Evolutionary conservation across 2,888 invertebrate genomes (phyloP).

Genomic region (Acleris emargana): DNA sequence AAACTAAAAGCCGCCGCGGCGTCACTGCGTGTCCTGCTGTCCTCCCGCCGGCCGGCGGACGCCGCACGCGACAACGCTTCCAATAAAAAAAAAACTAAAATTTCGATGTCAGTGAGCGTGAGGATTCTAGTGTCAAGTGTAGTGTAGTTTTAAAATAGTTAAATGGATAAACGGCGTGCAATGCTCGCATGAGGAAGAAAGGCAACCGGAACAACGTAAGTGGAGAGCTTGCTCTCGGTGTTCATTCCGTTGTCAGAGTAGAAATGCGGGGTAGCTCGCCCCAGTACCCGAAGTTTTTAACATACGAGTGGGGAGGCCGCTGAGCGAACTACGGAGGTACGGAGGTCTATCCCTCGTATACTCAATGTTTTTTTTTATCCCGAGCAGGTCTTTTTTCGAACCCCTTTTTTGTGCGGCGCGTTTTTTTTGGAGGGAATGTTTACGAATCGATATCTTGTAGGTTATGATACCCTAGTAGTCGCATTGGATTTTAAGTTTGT

Average conservation of each 20-base stretch:
- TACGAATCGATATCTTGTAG: slow-evolving; percentile 69
- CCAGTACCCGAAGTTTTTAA: slow-evolving; percentile 66
- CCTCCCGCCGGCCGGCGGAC: slow-evolving; percentile 87
- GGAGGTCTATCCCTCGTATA: slow-evolving; percentile 79
- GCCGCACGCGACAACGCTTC: slow-evolving; percentile 84
- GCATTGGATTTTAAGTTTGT: slow-evolving; percentile 41
- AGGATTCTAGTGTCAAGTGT: slow-evolving; percentile 76
- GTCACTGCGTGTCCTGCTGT: slow-evolving; percentile 76
- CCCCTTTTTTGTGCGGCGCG: slow-evolving; percentile 73
- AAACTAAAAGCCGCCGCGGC: slow-evolving; percentile 78
- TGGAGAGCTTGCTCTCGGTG: slow-evolving; percentile 68
- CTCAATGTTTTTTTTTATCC: slow-evolving; percentile 65
- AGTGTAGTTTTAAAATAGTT: slow-evolving; percentile 80
- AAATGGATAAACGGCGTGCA: slow-evolving; percentile 80
- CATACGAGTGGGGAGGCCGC: slow-evolving; percentile 71
- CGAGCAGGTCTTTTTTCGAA: slow-evolving; percentile 71
- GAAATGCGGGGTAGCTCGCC: slow-evolving; percentile 76
- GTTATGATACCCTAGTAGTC: slow-evolving; percentile 67
- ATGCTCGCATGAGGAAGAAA: slow-evolving; percentile 85
- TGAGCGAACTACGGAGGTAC: slow-evolving; percentile 77
- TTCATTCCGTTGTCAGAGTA: slow-evolving; percentile 69
- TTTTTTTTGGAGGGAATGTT: slow-evolving; percentile 79
- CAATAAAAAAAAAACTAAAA: slow-evolving; percentile 66
- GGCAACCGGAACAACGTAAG: slow-evolving; percentile 81
- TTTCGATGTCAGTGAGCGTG: slow-evolving; percentile 76